Conservation (phyloP, 2,888 invertebrate species). For the Caenorhabditis sp. region DNA sequence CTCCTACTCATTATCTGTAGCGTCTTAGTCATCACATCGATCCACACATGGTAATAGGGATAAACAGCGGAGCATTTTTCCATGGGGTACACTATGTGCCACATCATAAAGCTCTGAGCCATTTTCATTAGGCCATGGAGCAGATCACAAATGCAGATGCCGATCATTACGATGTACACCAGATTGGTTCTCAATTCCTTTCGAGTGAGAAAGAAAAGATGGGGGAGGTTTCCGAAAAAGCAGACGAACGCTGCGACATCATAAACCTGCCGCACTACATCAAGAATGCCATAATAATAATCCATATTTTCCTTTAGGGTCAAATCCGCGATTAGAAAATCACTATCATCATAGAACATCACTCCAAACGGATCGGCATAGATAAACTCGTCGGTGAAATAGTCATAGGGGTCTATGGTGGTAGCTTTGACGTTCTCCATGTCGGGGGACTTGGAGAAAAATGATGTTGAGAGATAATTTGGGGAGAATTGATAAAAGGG, state of each 20-base stretch:
- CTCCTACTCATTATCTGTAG: neutral
- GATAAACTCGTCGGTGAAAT: neutral
- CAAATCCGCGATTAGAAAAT: neutral
- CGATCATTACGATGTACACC: constrained; percentile 19
- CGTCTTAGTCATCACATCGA: neutral
- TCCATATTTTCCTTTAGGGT: too few relatives aligned
- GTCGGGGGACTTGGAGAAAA: too few relatives aligned
- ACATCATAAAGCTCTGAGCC: neutral
- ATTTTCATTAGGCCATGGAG: neutral
- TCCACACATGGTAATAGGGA: constrained; percentile 11
- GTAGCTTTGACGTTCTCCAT: too few relatives aligned
- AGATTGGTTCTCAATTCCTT: constrained; percentile 25
- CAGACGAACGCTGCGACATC: neutral
- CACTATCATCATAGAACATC: neutral
- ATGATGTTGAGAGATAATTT: too few relatives aligned
- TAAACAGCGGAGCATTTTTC: neutral
- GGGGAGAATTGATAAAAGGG: too few relatives aligned
- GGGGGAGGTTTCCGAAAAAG: neutral
- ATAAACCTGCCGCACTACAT: too few relatives aligned
- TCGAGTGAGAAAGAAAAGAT: neutral
- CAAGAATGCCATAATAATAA: too few relatives aligned
- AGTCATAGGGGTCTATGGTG: neutral
- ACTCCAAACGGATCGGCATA: neutral
- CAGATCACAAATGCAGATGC: constrained; percentile 18
- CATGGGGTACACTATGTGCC: neutral